Evolutionary conservation across 2,113 vertebrate species (phyloP).

Genomic region (Antechinus stuartii): DNA sequence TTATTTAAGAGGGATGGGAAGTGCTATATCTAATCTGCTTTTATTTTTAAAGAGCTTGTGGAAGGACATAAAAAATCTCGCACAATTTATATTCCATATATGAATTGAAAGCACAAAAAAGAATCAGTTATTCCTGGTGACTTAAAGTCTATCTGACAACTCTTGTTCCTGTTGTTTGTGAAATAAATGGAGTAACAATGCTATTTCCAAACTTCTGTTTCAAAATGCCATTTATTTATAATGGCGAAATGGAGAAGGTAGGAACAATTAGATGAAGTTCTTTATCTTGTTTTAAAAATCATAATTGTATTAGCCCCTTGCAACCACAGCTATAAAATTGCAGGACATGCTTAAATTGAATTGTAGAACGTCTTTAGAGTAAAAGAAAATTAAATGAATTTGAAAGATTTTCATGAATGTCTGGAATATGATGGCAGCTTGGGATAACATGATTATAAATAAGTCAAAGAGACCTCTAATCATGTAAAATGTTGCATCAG

Average conservation of each 20-base stretch:
- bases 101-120: neutral
- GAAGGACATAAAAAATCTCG: neutral
- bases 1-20: neutral
- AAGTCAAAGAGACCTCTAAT: slow-evolving; percentile 73
- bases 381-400: slow-evolving; percentile 70
- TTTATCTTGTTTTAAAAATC: slow-evolving; percentile 30
- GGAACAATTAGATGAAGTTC: slow-evolving; percentile 6
- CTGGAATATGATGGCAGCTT: slow-evolving; percentile 74
- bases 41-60: slow-evolving; percentile 5
- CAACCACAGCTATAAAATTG: slow-evolving; percentile 35
- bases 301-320: slow-evolving; percentile 27
- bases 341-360: neutral
- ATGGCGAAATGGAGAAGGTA: slow-evolving; percentile 23
- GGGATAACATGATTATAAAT: slow-evolving; percentile 75
- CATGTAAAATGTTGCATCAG: slow-evolving; percentile 78
- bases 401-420: slow-evolving; percentile 76
- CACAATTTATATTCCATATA: neutral
- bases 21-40: neutral
- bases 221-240: slow-evolving; percentile 7
- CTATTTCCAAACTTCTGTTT: neutral
- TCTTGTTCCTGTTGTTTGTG: neutral
- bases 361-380: slow-evolving; percentile 43
- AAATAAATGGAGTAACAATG: neutral
- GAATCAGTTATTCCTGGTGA: neutral
- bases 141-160: neutral